Evolutionary conservation across 2,113 vertebrate genomes (phyloP).

Genomic region (Heptranchias perlo): DNA sequence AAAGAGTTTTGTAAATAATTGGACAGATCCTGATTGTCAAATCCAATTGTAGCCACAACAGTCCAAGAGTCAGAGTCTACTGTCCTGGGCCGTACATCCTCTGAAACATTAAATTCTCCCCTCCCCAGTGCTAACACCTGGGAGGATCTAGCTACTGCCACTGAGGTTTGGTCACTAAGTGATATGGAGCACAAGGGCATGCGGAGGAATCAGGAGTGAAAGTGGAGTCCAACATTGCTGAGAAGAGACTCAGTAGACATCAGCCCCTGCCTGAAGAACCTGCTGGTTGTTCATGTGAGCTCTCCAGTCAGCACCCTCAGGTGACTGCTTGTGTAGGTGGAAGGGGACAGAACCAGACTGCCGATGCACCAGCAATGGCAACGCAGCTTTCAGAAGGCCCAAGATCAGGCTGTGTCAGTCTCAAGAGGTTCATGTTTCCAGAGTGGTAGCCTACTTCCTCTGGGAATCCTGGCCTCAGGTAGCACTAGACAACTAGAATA

Average conservation of each 20-base stretch:
- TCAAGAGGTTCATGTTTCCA: background rate
- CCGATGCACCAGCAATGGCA: background rate
- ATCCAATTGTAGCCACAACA: background rate
- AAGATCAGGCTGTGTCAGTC: background rate
- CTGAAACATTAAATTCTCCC: background rate
- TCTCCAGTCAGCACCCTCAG: background rate
- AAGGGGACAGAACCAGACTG: background rate
- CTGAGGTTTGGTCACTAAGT: background rate
- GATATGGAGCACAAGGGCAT: background rate
- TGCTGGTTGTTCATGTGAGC: background rate
- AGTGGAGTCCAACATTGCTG: background rate
- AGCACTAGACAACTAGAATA: background rate
- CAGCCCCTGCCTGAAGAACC: background rate
- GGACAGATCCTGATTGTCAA: background rate
- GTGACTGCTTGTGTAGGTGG: background rate
- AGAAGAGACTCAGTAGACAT: background rate
- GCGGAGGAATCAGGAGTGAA: slow-evolving; percentile 1
- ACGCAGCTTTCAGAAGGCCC: background rate
- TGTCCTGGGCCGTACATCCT: background rate
- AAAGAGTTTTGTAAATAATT: background rate
- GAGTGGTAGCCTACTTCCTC: background rate
- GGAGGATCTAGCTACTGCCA: background rate
- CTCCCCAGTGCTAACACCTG: background rate
- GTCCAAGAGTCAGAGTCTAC: background rate
- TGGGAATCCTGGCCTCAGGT: background rate